Base-by-base conservation (phyloP, 1,140 invertebrate genomes). In the Solenopsis invicta region DNA sequence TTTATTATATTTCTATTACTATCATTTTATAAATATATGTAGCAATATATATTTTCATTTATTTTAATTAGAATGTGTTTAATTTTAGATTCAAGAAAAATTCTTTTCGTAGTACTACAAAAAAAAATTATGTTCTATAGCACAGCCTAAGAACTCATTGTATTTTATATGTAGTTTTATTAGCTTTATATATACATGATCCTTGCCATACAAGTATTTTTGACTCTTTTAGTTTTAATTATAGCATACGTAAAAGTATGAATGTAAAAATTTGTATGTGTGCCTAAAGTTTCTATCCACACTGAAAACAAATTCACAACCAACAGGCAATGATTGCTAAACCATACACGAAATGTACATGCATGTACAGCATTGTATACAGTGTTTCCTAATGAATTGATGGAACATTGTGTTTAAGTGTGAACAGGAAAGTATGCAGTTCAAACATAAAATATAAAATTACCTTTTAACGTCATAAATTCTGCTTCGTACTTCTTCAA, bases 401-500 rank as follows among this genome's bases (percentile, higher is more conserved):
- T 34, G 50, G 52, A 86, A 71, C 54, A 69, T 87, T 64, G 41
- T n/a, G 41, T 82, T 64, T 74, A 81, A 66, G 78, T 13, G 71
- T 80, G 52, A 59, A 90, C 21, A 37, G 64, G 64, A 29, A 37
- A 64, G 12, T 69, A 37, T 69, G 67, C 67, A 37, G 21, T 90
- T 95, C 82, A 95, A 92, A 96, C 93, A 86, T 95, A 95, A 93
- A 95, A 95, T 87, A 96, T 94, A 88, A 94, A 95, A 89, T 94
- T 96, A 97, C 97, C 97, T 97, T 99, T 99, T 34, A 98, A 96
- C 21, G 97, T 95, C 84, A 97, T 95, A 95, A 98, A 99, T 93
- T 99, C 99, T 88, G 98, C 97, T 94, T 99, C 99, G 93, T 99
- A 99, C 94, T 99, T 99, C 94, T 98, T 98, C 76, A 99, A 94